A percentile compares a stretch with the other conserved stretches of the same genome.
Evolutionary conservation across 2,113 vertebrate species (phyloP).

Genomic region (Sapajus apella): DNA sequence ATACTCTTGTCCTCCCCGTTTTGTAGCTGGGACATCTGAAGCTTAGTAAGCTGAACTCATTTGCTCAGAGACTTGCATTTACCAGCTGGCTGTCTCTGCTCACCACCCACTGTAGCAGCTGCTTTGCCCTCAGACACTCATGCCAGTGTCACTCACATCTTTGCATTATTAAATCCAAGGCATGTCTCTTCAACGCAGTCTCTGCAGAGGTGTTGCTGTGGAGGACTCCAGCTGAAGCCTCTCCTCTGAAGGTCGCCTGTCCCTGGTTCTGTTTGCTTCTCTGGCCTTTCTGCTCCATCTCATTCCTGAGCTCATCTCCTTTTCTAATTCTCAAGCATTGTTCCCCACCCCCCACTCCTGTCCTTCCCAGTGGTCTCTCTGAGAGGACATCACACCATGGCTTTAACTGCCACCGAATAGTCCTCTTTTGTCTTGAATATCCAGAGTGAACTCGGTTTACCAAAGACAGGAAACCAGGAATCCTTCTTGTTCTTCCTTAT

Average conservation of each 20-base stretch:
- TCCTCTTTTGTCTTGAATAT: not conserved
- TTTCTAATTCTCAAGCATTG: not conserved
- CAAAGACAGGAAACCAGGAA: not conserved
- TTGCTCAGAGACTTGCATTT: not conserved
- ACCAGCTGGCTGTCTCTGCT: too few species aligned
- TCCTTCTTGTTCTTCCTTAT: not conserved
- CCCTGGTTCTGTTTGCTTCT: not conserved
- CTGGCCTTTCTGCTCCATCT: not conserved
- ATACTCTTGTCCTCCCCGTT: too few species aligned
- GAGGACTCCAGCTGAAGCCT: not conserved
- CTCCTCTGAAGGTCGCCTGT: not conserved
- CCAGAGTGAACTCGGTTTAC: not conserved
- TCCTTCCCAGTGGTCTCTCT: not conserved
- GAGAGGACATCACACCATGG: rapidly evolving
- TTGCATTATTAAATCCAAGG: not conserved
- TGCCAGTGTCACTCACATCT: rapidly evolving
- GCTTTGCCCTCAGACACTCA: not conserved
- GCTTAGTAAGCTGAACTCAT: not conserved
- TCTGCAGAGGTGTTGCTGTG: not conserved
- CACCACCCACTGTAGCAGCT: not conserved
- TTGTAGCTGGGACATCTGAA: not conserved
- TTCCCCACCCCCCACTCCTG: rapidly evolving
- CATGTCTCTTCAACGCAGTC: not conserved
- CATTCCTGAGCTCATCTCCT: not conserved
- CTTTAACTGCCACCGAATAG: not conserved